Conservation (phyloP, 2,888 invertebrate genomes). For the Smittia aterrima region DNA sequence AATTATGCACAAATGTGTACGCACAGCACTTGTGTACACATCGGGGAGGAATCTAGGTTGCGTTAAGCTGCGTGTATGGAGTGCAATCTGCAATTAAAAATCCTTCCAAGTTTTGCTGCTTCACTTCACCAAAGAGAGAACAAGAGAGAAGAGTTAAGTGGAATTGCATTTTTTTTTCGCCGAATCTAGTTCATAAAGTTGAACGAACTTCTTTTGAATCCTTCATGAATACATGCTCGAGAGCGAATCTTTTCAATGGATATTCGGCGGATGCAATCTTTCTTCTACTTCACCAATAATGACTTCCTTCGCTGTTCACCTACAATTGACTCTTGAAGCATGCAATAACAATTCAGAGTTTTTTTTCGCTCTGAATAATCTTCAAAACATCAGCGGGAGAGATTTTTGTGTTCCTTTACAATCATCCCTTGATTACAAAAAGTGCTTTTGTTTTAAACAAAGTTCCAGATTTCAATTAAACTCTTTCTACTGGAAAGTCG, state of each 20-base stretch:
- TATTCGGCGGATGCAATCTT: background rate
- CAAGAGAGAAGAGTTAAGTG: background rate
- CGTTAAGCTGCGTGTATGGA: no score
- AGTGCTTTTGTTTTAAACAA: background rate
- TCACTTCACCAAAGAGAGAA: no score
- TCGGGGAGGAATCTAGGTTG: background rate
- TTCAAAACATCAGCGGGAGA: no score
- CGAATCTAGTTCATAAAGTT: background rate
- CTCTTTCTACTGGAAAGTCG: background rate
- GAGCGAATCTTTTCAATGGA: background rate
- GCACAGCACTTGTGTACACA: background rate
- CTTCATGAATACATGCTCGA: background rate
- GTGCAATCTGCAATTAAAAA: no score
- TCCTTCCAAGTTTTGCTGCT: no score
- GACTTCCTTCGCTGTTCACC: background rate
- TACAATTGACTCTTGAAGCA: constrained; percentile 17
- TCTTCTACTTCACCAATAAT: constrained; percentile 9
- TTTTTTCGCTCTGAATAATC: no score
- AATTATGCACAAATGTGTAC: no score
- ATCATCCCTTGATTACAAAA: background rate
- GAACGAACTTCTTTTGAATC: background rate
- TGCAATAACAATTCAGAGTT: background rate
- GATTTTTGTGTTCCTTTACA: no score
- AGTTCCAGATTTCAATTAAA: background rate
- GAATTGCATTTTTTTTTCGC: background rate